Evolutionary conservation across 1,140 invertebrate genomes (phyloP), one percentile per base, ranked within the genome.

Genomic region (Nasonia longicornis): DNA sequence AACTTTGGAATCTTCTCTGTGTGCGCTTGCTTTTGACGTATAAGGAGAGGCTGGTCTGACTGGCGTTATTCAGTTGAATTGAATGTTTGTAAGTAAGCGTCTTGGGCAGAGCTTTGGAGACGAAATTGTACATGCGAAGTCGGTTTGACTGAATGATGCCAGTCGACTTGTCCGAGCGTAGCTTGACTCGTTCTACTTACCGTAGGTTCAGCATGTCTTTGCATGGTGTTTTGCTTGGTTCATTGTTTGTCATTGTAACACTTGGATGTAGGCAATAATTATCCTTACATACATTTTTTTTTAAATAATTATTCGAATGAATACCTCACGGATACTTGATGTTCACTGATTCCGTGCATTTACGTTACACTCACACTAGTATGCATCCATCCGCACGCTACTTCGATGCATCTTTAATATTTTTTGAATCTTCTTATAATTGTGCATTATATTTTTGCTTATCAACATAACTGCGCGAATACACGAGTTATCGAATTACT

Each of bases 361-460:
- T 26, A 26, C 26, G 26, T 26, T 26, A 26, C 26, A 26, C 26
- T 26, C 31, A 1, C 10, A 42, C 38, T 38, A 38, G 8, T 42
- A 42, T 42, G 10, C 38, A 42, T 42, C 8, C 38, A 1, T 42
- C 38, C 1, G 38, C 38, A 42, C 38, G 1, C 6, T 42, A 8
- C 1, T 42, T 42, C 38, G 31, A 35, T 35, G 31, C 38, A 42
- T 52, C 11, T 52, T 20, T 58, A 58, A 58, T 58, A 58, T 58
- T n/a, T 52, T 52, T 20, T 58, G 52, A 58, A 58, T 58, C 52
- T 58, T 58, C 52, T 58, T 58, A 58, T 58, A 58, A 58, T 58
- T 58, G 4, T 4, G 16, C n/a, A 14, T 12, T 48, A 10, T 16
- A 48, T 48, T 48, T 14, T 48, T 12, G 2, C 10, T 8, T 42